Percentiles rank a stretch among this genome's conserved stretches.
Evolutionary conservation across 1,140 invertebrate genomes (phyloP).

Genomic region (Batillaria attramentaria): DNA sequence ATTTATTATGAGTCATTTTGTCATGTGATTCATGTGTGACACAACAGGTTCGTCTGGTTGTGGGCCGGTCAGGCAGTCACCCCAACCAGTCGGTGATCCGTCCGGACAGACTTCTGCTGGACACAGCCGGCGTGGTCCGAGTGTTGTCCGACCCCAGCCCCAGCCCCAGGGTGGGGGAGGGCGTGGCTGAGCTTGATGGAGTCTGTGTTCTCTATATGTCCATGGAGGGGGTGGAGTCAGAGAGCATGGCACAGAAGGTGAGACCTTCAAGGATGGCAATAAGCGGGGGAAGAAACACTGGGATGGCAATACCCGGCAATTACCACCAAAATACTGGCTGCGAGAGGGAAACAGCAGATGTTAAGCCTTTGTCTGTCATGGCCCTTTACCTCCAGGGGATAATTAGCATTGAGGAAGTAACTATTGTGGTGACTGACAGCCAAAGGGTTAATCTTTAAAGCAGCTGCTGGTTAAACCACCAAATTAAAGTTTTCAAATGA

Average conservation of each 20-base stretch:
- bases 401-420: no score
- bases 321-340: no score
- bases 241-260: slow-evolving; percentile 8
- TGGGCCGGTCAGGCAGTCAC: slow-evolving; percentile 48
- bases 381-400: no score
- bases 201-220: slow-evolving; percentile 34
- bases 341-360: no score
- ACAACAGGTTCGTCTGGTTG: slow-evolving; percentile 23
- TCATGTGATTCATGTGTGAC: background rate
- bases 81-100: slow-evolving; percentile 38
- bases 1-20: background rate
- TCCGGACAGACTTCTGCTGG: slow-evolving; percentile 3
- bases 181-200: slow-evolving; percentile 16
- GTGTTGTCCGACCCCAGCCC: slow-evolving; percentile 23
- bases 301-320: no score
- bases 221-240: slow-evolving; percentile 31
- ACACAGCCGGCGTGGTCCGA: slow-evolving; percentile 36
- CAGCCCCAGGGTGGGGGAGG: slow-evolving; percentile 19
- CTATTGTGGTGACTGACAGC: no score
- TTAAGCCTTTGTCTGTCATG: no score
- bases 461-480: no score
- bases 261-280: no score
- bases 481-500: no score
- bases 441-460: no score
- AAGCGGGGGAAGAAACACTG: no score